Conservation (phyloP, 2,888 invertebrate species). For the Drosophila pseudotakahashii region DNA sequence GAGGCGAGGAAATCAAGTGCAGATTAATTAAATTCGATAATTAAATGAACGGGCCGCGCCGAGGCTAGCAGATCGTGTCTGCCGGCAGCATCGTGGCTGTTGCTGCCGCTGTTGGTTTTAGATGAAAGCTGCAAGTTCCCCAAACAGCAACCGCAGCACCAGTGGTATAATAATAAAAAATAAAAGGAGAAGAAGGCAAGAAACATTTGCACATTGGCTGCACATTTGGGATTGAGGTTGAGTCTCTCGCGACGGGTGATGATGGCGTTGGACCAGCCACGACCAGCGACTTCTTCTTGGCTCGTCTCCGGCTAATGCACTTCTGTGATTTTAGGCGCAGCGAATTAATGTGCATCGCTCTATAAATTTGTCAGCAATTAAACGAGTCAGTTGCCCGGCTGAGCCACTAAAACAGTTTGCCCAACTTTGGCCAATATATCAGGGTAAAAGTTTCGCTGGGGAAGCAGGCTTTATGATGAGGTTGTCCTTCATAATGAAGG, state of each 20-base stretch:
- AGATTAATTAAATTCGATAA: conserved; percentile 80
- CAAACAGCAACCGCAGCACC: conserved; percentile 1
- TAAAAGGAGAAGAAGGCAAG: conserved; percentile 3
- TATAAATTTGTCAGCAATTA: conserved; percentile 83
- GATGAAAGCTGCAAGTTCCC: conserved; percentile 44
- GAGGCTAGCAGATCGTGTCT: conserved; percentile 70
- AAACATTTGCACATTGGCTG: conserved; percentile 70
- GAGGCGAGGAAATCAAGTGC: conserved; percentile 77
- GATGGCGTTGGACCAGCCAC: conserved; percentile 24
- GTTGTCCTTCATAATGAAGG: not conserved
- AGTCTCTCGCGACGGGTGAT: conserved; percentile 52
- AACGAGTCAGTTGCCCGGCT: conserved; percentile 51
- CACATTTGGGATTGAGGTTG: conserved; percentile 67
- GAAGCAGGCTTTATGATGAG: not conserved
- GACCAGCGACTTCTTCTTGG: conserved; percentile 11
- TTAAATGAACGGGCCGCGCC: conserved; percentile 80
- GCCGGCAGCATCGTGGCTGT: conserved; percentile 41
- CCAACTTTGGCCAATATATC: conserved; percentile 14
- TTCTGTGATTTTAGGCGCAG: conserved; percentile 81
- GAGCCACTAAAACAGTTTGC: conserved; percentile 22
- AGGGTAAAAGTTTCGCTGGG: conserved; percentile 1
- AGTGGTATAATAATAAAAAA: conserved; percentile 29
- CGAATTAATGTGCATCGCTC: conserved; percentile 81
- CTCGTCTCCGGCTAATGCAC: conserved; percentile 66
- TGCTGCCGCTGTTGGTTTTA: conserved; percentile 46